A percentile compares a stretch with the other conserved stretches of the same genome.
Conservation (phyloP, 2,113 vertebrate species). For the Zosterops lateralis region DNA sequence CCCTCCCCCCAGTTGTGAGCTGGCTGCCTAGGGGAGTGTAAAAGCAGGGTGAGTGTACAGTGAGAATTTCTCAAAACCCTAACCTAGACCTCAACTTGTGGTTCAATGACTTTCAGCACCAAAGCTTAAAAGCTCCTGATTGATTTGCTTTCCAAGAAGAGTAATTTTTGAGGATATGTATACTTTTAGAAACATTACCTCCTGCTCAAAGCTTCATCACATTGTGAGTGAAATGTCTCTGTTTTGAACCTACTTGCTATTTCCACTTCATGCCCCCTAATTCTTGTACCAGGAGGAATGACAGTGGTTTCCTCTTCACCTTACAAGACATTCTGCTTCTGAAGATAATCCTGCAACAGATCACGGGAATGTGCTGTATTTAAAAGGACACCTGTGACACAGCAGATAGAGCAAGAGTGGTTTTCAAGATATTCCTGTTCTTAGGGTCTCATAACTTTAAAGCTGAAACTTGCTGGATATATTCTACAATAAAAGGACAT, state of each 20-base stretch:
- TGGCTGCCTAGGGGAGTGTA: background rate
- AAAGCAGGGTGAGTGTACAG: fast-evolving
- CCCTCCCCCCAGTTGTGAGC: background rate
- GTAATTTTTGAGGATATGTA: background rate
- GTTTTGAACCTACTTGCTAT: background rate
- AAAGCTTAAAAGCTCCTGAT: background rate
- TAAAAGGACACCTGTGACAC: background rate
- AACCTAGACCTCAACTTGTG: background rate
- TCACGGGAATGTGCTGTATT: background rate
- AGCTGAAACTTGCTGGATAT: background rate
- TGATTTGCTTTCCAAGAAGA: background rate
- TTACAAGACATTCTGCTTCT: background rate
- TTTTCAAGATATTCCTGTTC: background rate
- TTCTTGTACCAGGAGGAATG: background rate
- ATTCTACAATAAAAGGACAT: background rate
- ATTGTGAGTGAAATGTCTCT: background rate
- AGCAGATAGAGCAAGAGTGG: background rate
- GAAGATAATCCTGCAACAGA: background rate
- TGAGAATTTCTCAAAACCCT: background rate
- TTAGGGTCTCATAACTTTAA: background rate
- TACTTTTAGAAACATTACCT: background rate
- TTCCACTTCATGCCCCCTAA: background rate
- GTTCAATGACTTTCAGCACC: background rate
- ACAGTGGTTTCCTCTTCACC: background rate
- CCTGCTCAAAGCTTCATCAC: background rate